A percentile compares a stretch with the other conserved stretches of the same genome.
phyloP scores from a whole-genome alignment of 2,797 vertebrate species.

The Nyctalus aviator region DNA sequence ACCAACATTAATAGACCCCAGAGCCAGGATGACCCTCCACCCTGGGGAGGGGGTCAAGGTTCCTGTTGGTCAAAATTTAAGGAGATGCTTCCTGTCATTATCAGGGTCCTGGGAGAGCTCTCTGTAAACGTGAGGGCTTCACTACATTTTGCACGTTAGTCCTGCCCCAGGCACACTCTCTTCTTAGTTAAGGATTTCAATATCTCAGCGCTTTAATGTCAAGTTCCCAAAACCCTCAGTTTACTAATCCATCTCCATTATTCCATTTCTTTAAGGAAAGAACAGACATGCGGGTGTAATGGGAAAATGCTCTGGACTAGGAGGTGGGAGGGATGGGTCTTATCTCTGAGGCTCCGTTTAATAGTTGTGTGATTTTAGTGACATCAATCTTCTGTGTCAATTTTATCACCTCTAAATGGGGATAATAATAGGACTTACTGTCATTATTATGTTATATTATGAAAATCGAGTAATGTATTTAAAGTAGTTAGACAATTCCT shows the following conservation, averaged over 20 bases:
- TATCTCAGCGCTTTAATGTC: background rate
- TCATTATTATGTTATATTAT: background rate
- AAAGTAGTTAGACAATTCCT: background rate
- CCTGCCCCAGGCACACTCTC: background rate
- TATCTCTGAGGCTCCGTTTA: background rate
- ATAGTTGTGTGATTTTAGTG: background rate
- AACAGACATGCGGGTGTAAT: background rate
- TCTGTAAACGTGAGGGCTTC: background rate
- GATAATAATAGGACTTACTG: background rate
- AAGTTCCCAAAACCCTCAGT: background rate
- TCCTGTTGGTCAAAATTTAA: background rate
- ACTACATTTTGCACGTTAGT: background rate
- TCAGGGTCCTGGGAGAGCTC: background rate
- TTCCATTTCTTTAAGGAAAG: background rate
- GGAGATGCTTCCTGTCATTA: background rate
- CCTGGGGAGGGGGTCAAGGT: background rate
- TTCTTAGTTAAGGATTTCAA: conserved; percentile 31
- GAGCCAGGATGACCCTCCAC: background rate
- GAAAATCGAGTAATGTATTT: background rate
- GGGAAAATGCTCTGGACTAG: background rate
- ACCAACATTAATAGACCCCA: background rate
- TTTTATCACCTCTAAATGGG: background rate
- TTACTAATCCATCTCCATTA: background rate
- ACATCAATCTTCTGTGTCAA: background rate
- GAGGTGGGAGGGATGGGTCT: background rate